These are phyloP conservation scores for Maccullochella peelii DNA, from an alignment of 2,113 vertebrate genomes.

Conservation along the genomic window DNA sequence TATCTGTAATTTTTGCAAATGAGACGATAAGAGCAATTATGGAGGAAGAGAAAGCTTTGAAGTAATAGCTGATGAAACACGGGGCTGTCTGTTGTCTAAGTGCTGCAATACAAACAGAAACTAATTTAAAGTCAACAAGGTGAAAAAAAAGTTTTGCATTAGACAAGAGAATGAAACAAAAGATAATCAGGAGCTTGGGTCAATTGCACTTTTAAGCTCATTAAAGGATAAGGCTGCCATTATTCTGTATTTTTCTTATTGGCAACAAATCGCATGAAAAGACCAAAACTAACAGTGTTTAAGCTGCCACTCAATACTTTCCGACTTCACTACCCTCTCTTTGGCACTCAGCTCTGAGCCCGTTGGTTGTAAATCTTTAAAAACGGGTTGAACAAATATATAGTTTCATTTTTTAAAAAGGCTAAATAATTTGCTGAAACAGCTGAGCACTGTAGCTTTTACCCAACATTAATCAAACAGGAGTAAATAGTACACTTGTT, in stretches of 20 bases:
- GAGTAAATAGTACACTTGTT: neutral
- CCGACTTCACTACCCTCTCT: neutral
- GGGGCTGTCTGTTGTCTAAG: constrained; percentile 15
- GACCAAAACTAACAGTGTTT: neutral
- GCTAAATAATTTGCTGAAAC: neutral
- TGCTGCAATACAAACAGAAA: constrained; percentile 30
- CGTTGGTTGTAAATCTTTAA: neutral
- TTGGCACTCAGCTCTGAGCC: neutral
- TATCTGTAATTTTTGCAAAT: constrained; percentile 63
- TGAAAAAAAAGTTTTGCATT: neutral
- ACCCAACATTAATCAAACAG: neutral
- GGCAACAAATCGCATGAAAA: neutral
- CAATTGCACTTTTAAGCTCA: constrained; percentile 6
- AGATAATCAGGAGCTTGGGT: constrained; percentile 10
- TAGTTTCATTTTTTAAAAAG: neutral
- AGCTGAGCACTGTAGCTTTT: neutral
- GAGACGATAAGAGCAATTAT: constrained; percentile 58
- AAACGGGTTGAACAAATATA: neutral
- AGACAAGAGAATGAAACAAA: constrained; percentile 8
- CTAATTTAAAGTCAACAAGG: constrained; percentile 28
- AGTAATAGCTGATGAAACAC: constrained; percentile 27
- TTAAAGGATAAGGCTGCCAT: neutral
- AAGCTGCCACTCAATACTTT: neutral
- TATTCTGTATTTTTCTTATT: neutral
- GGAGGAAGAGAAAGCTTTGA: constrained; percentile 33